Conservation (phyloP, 2,113 vertebrate species). For the Eidolon helvum region DNA sequence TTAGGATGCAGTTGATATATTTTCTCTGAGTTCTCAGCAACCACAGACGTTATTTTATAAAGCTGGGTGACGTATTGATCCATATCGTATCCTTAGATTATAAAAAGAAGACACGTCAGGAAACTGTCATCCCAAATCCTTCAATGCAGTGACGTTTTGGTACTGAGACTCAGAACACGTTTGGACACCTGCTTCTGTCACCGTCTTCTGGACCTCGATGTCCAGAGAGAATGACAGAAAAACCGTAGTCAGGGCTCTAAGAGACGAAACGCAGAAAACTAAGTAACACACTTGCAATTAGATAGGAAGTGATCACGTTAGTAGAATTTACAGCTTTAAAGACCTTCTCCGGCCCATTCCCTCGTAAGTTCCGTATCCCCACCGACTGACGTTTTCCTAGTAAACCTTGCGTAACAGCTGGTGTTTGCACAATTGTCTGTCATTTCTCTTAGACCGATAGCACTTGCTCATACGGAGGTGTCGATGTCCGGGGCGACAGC, state of each 20-base stretch:
- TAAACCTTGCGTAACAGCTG: neutral
- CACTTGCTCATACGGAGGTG: accelerated
- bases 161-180: neutral
- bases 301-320: accelerated
- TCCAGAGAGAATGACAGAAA: neutral
- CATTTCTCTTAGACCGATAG: too few relatives aligned
- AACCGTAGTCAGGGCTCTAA: accelerated
- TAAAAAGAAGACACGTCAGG: neutral
- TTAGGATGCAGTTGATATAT: neutral
- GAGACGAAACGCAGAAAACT: neutral
- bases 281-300: accelerated
- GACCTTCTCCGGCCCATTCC: neutral
- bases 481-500: neutral
- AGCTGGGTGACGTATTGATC: neutral
- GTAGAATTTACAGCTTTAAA: neutral
- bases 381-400: neutral
- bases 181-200: neutral
- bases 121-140: neutral
- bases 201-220: neutral
- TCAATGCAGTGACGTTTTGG: neutral
- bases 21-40: neutral
- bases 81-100: neutral
- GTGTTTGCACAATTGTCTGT: neutral
- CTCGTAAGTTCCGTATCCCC: neutral
- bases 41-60: neutral